Conservation (phyloP, 2,113 vertebrate genomes). For the Bufo gargarizans region DNA sequence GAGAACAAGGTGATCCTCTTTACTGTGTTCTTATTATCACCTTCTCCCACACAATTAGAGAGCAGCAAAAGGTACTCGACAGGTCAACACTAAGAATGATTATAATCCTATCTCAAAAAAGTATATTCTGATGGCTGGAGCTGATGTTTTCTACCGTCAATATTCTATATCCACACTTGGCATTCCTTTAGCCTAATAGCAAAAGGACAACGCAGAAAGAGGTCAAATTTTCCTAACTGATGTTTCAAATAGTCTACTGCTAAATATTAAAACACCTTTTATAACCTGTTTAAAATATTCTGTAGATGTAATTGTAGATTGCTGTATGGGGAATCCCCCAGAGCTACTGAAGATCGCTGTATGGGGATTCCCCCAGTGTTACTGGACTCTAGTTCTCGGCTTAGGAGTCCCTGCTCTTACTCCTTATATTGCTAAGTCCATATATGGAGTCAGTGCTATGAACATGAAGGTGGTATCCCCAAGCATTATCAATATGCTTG, state of each 20-base stretch:
- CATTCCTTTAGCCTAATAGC: constrained; percentile 29
- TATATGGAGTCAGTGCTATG: no score
- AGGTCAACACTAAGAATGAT: constrained; percentile 43
- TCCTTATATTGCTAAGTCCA: no score
- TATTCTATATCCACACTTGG: constrained; percentile 15
- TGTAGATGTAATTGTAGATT: neutral
- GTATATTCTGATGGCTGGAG: constrained; percentile 33
- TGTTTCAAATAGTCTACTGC: neutral
- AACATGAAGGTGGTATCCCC: no score
- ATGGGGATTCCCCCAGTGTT: no score
- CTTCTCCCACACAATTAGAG: constrained; percentile 57
- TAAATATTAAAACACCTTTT: neutral
- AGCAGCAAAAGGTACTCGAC: constrained; percentile 49
- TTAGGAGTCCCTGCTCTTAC: no score
- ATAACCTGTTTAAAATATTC: neutral
- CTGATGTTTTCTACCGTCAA: neutral
- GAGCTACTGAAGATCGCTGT: no score
- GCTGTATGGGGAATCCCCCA: no score
- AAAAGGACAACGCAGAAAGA: neutral
- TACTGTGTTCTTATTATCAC: constrained; percentile 55
- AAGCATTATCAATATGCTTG: no score
- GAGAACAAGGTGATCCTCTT: constrained; percentile 53
- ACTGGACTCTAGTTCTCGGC: no score
- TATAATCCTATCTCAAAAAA: constrained; percentile 43
- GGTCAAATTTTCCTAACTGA: neutral